Percentiles rank a stretch among this genome's conserved stretches.
These are phyloP conservation scores for Trachurus trachurus DNA, from an alignment of 2,797 vertebrate genomes.

Conservation along the genomic window DNA sequence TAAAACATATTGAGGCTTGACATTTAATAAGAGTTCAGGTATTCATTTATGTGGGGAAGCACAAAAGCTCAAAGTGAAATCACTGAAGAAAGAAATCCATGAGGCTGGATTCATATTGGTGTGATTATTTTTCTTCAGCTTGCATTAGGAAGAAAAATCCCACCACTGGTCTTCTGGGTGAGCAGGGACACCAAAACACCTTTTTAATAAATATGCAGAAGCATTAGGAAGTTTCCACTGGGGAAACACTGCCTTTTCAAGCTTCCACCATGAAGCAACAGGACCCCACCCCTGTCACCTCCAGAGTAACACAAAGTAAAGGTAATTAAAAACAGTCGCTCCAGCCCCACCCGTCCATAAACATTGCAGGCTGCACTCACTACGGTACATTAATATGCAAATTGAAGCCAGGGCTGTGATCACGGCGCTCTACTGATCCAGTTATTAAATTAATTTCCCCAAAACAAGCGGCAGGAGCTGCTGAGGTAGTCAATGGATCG, in stretches of 20 bases:
- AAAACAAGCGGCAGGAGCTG: slow-evolving; percentile 79
- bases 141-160: slow-evolving; percentile 38
- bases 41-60: slow-evolving; percentile 53
- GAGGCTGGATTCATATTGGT: slow-evolving; percentile 33
- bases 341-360: slow-evolving; percentile 71
- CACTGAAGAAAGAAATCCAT: slow-evolving; percentile 42
- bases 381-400: slow-evolving; percentile 85
- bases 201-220: slow-evolving; percentile 54
- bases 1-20: slow-evolving; percentile 57
- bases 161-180: slow-evolving; percentile 7
- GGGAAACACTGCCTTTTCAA: slow-evolving; percentile 53
- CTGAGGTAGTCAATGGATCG: slow-evolving; percentile 80
- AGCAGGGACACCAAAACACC: slow-evolving; percentile 28
- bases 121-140: slow-evolving; percentile 50
- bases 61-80: slow-evolving; percentile 47
- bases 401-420: slow-evolving; percentile 78
- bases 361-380: slow-evolving; percentile 67
- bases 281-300: slow-evolving; percentile 49
- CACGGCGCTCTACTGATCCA: slow-evolving; percentile 78
- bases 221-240: slow-evolving; percentile 38
- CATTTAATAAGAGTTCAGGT: slow-evolving; percentile 47
- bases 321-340: slow-evolving; percentile 79
- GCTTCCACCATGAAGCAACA: slow-evolving; percentile 18
- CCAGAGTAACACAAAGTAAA: slow-evolving; percentile 62
- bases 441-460: slow-evolving; percentile 86